Conservation (phyloP, 2,888 invertebrate species). For the Aphodius granarius region DNA sequence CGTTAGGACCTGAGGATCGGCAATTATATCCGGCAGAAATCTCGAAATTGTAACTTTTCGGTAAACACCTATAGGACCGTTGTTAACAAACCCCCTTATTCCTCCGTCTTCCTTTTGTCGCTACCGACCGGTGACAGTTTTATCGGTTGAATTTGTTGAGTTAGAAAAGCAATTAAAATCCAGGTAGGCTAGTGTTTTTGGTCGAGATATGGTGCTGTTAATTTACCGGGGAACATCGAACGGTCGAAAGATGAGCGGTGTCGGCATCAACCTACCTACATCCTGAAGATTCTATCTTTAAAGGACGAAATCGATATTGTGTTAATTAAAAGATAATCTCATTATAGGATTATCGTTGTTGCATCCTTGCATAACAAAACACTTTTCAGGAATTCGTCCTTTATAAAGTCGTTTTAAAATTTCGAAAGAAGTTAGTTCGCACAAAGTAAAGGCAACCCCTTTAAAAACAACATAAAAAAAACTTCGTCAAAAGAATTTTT, state of each 20-base stretch:
- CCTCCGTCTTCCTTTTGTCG: conserved; percentile 32
- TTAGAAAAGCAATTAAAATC: conserved; percentile 26
- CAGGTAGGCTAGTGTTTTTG: conserved; percentile 18
- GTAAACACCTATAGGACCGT: conserved; percentile 35
- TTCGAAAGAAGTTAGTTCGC: no score
- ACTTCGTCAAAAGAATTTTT: background rate
- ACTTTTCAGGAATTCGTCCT: no score
- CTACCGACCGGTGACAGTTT: conserved; percentile 31
- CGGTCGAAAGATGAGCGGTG: background rate
- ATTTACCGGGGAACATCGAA: background rate
- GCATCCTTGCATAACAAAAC: no score
- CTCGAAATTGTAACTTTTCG: conserved; percentile 34
- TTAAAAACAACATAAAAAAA: background rate
- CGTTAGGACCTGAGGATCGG: conserved; percentile 12
- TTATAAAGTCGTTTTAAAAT: no score
- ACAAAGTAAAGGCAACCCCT: background rate
- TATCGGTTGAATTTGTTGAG: conserved; percentile 24
- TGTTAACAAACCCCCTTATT: conserved; percentile 33
- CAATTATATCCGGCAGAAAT: conserved; percentile 34
- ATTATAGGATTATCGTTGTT: no score
- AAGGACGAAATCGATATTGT: background rate
- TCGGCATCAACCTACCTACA: no score
- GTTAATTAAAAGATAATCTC: background rate
- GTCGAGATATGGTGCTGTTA: background rate
- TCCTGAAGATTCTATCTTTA: background rate